phyloP scores from a whole-genome alignment of 2,113 vertebrate species.

The Taxidea taxus region DNA sequence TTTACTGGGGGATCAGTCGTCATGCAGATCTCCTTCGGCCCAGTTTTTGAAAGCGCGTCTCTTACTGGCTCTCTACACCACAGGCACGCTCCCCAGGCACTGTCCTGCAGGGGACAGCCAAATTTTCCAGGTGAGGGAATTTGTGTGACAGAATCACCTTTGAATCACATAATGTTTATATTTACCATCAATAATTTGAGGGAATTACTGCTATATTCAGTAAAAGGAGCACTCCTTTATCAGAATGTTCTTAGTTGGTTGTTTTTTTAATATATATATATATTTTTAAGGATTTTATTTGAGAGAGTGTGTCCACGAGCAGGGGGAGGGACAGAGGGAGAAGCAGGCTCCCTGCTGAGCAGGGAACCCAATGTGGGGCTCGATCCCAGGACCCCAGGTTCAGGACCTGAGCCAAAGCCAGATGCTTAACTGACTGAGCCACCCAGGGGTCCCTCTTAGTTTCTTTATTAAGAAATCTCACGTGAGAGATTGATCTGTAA shows the following conservation, averaged over 20 bases:
- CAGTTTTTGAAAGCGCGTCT: rapidly evolving
- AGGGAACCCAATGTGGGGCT: too few species aligned
- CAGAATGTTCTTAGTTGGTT: background rate
- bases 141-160: background rate
- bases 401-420: too few species aligned
- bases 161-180: background rate
- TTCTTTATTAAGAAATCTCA: background rate
- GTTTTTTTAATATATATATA: background rate
- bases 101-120: background rate
- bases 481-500: background rate
- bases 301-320: too few species aligned
- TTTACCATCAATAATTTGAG: background rate
- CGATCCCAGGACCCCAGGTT: too few species aligned
- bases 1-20: background rate
- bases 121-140: background rate
- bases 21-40: background rate
- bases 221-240: background rate
- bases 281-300: too few species aligned
- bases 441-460: background rate
- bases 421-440: too few species aligned
- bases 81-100: rapidly evolving
- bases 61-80: background rate
- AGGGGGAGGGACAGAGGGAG: too few species aligned
- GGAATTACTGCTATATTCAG: background rate
- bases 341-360: too few species aligned